Evolutionary conservation across 2,888 invertebrate species (phyloP), one percentile per base, ranked within the genome.

Genomic region (Ennomos erosarius): DNA sequence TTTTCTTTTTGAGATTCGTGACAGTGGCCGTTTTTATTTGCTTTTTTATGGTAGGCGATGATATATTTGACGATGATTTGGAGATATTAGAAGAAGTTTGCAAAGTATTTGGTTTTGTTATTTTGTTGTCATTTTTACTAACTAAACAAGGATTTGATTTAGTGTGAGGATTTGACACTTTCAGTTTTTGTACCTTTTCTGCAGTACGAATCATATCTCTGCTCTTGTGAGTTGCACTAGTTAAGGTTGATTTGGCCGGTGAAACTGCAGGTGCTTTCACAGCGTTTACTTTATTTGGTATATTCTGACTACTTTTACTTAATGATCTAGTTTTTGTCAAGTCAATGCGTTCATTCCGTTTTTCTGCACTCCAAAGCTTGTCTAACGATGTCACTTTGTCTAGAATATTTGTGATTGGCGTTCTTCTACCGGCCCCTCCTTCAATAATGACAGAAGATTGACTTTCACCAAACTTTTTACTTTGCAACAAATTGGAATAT

Each of bases 321-420:
- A 76, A 42, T 11, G 78, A 71, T 71, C 84, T 72, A 44, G 79
- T 68, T 82, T 91, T 92, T 42, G 79, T 63, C 42, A 84, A 58
- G 69, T 90, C 88, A 51, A 90, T 87, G 10, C 84, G 84, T 78
- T 90, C 91, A 71, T 90, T 91, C 65, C 92, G 79, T 71, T 90
- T 91, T 71, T 92, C 91, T 49, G 90, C 81, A 71, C 89, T 86
- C 92, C 93, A 93, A 35, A 92, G 71, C 69, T 94, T 93, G 74
- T 95, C 94, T 70, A 94, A 87, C 2, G 94, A 81, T 26, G 92
- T 92, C 0, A 91, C 87, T 81, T 89, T 90, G 58, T 93, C 93
- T 55, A 93, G 75, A 69, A 92, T 92, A 68, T 87, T 92, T 9
- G 93, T 79, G 59, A 93, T 92, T 8, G 93, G 93, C 9, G 93